Conservation (phyloP, 2,888 invertebrate species). For the Rapana venosa region DNA sequence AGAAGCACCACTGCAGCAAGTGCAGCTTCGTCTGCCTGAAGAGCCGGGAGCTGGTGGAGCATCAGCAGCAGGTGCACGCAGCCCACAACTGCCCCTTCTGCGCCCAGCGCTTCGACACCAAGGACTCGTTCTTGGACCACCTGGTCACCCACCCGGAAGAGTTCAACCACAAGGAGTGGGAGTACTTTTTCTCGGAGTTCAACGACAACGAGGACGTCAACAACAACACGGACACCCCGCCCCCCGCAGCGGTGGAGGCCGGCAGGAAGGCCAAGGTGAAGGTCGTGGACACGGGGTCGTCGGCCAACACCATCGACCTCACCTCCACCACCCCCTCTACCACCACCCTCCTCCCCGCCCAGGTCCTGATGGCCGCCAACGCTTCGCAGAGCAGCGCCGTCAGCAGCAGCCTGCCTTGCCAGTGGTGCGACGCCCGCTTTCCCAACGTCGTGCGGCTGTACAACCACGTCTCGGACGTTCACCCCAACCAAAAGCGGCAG, state of each 20-base stretch:
- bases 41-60: conserved; percentile 60
- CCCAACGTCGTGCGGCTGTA: conserved; percentile 70
- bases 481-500: conserved; percentile 67
- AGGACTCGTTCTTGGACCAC: conserved; percentile 67
- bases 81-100: conserved; percentile 69
- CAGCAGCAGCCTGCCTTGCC: conserved; percentile 61
- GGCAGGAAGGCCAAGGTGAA: neutral
- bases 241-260: neutral
- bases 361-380: neutral
- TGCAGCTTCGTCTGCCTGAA: conserved; percentile 71
- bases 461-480: conserved; percentile 68
- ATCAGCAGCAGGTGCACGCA: conserved; percentile 64
- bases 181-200: conserved; percentile 50
- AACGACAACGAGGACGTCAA: conserved; percentile 46
- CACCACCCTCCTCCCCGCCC: neutral
- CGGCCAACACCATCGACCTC: conserved; percentile 40
- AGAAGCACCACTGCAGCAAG: conserved; percentile 68
- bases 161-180: conserved; percentile 66
- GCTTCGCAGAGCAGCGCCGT: neutral
- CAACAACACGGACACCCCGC: conserved; percentile 36
- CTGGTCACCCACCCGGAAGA: conserved; percentile 68
- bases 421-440: conserved; percentile 72
- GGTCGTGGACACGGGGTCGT: conserved; percentile 11
- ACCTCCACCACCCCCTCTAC: neutral
- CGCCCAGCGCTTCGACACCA: conserved; percentile 66